Percentiles rank a stretch among this genome's conserved stretches.
These are phyloP conservation scores for Pituophis catenifer DNA, from an alignment of 2,113 vertebrate genomes.

Conservation along the genomic window DNA sequence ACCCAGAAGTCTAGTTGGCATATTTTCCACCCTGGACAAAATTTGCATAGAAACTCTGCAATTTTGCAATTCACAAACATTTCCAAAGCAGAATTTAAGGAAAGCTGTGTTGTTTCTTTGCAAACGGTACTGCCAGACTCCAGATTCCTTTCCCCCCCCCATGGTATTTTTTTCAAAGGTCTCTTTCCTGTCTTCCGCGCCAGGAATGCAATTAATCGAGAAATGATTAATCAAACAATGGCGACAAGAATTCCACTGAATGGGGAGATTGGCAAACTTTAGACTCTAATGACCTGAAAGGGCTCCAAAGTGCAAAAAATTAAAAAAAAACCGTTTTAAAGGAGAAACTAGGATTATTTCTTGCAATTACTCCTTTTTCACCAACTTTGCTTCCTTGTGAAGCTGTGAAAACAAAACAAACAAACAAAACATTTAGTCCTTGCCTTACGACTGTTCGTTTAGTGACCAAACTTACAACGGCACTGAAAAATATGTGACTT, in stretches of 20 bases:
- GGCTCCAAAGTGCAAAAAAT: background rate
- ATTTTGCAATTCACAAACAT: background rate
- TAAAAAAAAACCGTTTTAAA: background rate
- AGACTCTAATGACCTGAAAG: background rate
- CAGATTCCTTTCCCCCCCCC: background rate
- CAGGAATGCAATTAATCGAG: background rate
- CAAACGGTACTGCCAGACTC: background rate
- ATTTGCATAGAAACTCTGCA: background rate
- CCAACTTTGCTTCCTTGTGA: background rate
- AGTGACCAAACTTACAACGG: too few relatives aligned
- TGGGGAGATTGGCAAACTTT: too few relatives aligned
- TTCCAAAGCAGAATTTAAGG: background rate
- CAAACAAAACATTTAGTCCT: too few relatives aligned
- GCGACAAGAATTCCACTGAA: background rate
- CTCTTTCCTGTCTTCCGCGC: background rate
- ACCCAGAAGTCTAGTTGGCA: background rate
- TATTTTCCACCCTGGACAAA: background rate
- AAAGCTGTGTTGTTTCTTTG: background rate
- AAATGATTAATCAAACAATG: background rate
- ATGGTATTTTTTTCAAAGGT: background rate
- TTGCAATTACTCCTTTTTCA: background rate
- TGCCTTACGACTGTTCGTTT: too few relatives aligned
- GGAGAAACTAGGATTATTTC: background rate
- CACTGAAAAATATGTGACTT: too few relatives aligned
- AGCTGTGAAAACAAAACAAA: background rate